Evolutionary conservation across 1,140 invertebrate genomes (phyloP).

Genomic region (Hormaphis cornu): DNA sequence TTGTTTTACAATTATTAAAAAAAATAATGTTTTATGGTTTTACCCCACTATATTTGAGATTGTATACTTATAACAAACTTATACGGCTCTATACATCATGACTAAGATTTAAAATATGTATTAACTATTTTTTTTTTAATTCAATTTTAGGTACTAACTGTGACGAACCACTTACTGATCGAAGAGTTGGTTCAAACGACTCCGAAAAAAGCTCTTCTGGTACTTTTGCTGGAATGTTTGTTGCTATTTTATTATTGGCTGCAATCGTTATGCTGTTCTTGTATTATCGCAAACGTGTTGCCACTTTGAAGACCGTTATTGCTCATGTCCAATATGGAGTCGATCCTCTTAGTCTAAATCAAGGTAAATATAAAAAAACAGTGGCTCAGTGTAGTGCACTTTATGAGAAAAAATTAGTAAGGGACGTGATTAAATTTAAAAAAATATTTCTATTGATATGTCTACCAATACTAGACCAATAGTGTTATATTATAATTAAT

Average conservation of each 20-base stretch:
- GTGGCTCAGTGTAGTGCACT: not conserved
- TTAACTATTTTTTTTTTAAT: too few relatives aligned
- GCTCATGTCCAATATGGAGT: constrained; percentile 80
- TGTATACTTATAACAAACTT: not conserved
- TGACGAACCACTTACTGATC: constrained; percentile 43
- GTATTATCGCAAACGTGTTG: constrained; percentile 67
- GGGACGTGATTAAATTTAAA: too few relatives aligned
- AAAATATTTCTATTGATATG: too few relatives aligned
- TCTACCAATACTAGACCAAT: too few relatives aligned
- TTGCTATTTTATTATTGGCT: constrained; percentile 56
- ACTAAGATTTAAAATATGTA: too few relatives aligned
- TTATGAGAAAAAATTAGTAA: too few relatives aligned
- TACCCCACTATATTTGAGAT: too few relatives aligned
- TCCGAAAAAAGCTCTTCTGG: constrained; percentile 44
- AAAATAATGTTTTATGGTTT: too few relatives aligned
- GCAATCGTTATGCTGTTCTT: constrained; percentile 55
- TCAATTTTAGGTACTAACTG: constrained; percentile 47
- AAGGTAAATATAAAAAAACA: constrained; percentile 45
- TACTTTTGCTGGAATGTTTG: constrained; percentile 47
- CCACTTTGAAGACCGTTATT: constrained; percentile 72
- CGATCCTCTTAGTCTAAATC: constrained; percentile 50
- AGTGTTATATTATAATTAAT: too few relatives aligned
- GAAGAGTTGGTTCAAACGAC: constrained; percentile 42
- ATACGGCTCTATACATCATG: not conserved
- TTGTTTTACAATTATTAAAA: too few relatives aligned